Evolutionary conservation across 2,797 vertebrate species (phyloP).

Genomic region (Sebastes goodei): DNA sequence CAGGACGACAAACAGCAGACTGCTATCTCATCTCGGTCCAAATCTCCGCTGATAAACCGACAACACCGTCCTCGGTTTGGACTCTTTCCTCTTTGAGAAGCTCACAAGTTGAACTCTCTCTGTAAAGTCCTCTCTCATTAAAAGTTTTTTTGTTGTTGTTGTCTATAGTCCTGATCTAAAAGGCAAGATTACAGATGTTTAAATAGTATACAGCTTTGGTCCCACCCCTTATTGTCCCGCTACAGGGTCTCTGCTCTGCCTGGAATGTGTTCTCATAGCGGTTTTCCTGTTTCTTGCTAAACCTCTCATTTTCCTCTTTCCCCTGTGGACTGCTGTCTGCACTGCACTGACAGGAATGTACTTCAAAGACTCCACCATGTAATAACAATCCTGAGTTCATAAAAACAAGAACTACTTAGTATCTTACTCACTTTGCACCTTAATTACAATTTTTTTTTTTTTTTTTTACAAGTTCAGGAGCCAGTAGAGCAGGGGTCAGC

Average conservation of each 20-base stretch:
- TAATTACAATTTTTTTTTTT: neutral
- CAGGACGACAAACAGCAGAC: neutral
- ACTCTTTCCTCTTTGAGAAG: constrained; percentile 62
- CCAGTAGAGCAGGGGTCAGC: neutral
- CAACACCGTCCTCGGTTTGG: constrained; percentile 28
- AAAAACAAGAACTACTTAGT: neutral
- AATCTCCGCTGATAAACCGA: constrained; percentile 79
- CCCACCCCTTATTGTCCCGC: constrained; percentile 86
- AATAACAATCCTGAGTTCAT: constrained; percentile 4
- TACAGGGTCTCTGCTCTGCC: constrained; percentile 61
- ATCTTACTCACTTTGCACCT: neutral
- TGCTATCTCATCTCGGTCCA: constrained; percentile 72
- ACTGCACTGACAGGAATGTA: constrained; percentile 66
- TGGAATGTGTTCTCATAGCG: constrained; percentile 84
- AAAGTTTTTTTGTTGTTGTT: constrained; percentile 29
- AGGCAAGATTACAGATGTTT: constrained; percentile 76
- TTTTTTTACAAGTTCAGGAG: neutral
- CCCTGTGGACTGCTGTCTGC: constrained; percentile 68
- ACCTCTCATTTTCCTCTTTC: constrained; percentile 80
- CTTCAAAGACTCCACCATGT: constrained; percentile 46
- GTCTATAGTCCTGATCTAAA: constrained; percentile 65
- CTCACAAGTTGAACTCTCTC: constrained; percentile 19
- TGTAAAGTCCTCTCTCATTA: neutral
- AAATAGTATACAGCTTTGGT: constrained; percentile 69
- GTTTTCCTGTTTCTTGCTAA: constrained; percentile 84